Evolutionary conservation across 2,797 vertebrate species (phyloP).

Genomic region (Intellagama lesueurii): DNA sequence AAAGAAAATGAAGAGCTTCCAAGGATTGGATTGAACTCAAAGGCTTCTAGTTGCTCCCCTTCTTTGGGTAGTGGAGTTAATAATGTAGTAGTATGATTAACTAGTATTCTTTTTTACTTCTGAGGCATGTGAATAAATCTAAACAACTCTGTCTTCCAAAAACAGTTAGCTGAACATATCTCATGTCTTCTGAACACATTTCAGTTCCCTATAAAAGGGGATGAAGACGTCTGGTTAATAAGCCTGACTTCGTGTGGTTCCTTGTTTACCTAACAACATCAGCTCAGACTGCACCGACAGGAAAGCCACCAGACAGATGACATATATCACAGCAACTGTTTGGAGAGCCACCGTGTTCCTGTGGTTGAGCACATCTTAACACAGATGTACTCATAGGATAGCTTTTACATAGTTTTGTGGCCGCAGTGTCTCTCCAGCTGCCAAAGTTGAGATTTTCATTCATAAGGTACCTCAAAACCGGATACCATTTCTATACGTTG

Average conservation of each 20-base stretch:
- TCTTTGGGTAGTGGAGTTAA: background rate
- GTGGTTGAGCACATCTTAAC: constrained; percentile 15
- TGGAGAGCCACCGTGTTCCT: background rate
- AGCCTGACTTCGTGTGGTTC: constrained; percentile 27
- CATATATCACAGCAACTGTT: constrained; percentile 11
- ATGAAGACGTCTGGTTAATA: constrained; percentile 25
- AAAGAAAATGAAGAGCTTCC: background rate
- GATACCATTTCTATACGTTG: background rate
- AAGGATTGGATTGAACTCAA: background rate
- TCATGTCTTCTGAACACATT: background rate
- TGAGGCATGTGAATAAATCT: background rate
- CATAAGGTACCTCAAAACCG: background rate
- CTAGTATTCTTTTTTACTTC: too few relatives aligned
- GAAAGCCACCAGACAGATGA: constrained; percentile 1
- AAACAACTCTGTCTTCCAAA: background rate
- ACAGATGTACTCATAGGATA: background rate
- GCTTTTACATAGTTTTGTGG: background rate
- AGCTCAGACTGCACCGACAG: constrained; percentile 11
- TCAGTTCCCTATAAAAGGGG: background rate
- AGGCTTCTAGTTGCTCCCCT: background rate
- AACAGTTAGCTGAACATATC: background rate
- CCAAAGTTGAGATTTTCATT: background rate
- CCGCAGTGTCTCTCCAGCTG: background rate
- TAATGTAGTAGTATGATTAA: too few relatives aligned
- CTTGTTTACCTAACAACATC: background rate